phyloP scores from a whole-genome alignment of 2,888 invertebrate species.

The Xestia c-nigrum region DNA sequence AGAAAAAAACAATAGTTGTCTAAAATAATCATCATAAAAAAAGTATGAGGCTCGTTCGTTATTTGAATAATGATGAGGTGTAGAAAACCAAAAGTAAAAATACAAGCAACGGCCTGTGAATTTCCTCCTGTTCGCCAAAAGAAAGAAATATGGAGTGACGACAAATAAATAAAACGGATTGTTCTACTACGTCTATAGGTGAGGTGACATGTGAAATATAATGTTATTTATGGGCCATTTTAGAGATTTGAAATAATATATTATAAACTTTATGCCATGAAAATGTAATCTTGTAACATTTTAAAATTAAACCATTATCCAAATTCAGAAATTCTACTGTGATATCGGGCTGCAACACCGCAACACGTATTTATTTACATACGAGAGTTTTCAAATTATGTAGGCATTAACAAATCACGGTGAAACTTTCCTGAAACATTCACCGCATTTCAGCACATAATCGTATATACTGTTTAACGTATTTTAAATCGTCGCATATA shows the following conservation, averaged over 20 bases:
- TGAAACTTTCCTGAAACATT: neutral
- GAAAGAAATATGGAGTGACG: constrained; percentile 30
- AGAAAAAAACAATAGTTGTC: neutral
- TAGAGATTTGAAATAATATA: neutral
- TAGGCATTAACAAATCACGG: neutral
- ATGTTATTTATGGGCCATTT: constrained; percentile 1
- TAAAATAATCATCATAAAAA: neutral
- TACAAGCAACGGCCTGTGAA: constrained; percentile 8
- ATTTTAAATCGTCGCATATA: constrained; percentile 38
- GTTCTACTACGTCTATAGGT: neutral
- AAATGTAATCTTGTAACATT: neutral
- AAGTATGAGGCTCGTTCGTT: neutral
- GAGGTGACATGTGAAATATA: constrained; percentile 6
- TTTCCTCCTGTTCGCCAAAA: neutral
- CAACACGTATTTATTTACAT: neutral
- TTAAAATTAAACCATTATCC: neutral
- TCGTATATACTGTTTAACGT: constrained; percentile 40
- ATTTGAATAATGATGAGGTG: constrained; percentile 4
- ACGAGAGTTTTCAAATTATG: neutral
- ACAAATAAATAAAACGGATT: constrained; percentile 23
- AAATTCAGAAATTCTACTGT: neutral
- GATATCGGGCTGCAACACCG: neutral
- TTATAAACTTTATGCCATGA: no score
- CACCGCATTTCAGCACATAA: constrained; percentile 22
- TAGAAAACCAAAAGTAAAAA: constrained; percentile 7